Evolutionary conservation across 2,888 invertebrate genomes (phyloP), one percentile per base, ranked within the genome.

Genomic region (Ceratothoa steindachneri): DNA sequence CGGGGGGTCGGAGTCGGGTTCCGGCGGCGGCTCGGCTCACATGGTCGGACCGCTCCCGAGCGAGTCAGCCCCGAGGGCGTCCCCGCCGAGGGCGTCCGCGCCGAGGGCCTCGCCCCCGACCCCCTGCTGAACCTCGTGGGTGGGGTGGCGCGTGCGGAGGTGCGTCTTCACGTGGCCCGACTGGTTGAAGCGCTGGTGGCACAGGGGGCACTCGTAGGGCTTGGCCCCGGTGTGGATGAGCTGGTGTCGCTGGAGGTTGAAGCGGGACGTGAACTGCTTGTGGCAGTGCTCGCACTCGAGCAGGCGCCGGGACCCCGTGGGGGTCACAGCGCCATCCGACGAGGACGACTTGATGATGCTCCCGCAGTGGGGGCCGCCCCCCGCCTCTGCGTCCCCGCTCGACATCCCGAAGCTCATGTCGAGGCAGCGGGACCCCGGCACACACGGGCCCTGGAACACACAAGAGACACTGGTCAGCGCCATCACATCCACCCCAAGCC

Each of bases 221-320:
- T 79, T 79, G 69, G 79, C 79, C 5, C 79, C 79, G 5, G 79
- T 79, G 69, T 79, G 79, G 74, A 79, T 79, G 30, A 79, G 71
- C 51, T 79, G 79, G 66, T 79, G 79, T 9, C 79, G 73, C 67
- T 79, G 79, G 27, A 79, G 76, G 68, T 79, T 79, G 70, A 79
- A 79, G 24, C 79, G 71, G 5, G 79, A 79, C 9, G 79, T 79
- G 68, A 79, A 79, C 72, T 73, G 73, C 74, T 79, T 79, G 76
- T 79, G 79, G 55, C 79, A 79, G 55, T 79, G 79, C 41, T 79
- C 79, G 52, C 79, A 79, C 71, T 79, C 79, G 67, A 79, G 67
- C 19, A 79, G 72, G 60, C 79, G 70, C 28, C 79, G 71, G 22
- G 71, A 66, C 12, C 70, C 70, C 9, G 31, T 30, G n/a, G 31